Base-by-base conservation (phyloP, 1,140 invertebrate genomes). In the Caenorhabditis briggsae region DNA sequence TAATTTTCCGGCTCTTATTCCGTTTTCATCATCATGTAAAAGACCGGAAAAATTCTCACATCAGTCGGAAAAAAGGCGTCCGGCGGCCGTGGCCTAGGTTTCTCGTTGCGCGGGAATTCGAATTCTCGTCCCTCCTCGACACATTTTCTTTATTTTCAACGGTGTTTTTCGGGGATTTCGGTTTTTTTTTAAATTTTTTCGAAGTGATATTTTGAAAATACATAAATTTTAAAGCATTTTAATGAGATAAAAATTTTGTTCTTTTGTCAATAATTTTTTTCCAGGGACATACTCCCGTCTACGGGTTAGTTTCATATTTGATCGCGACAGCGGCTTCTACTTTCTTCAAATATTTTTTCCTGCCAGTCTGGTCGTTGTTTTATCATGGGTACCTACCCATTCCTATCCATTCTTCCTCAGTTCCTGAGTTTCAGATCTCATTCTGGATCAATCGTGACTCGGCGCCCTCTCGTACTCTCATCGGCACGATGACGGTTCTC, bases 321-420 rank as follows among this genome's bases (percentile, higher is more conserved):
- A 97, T 88, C 95, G 97, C 88, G 97, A 96, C 91, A 97, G 98
- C 96, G 97, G 97, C 92, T 98, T 98, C 95, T 98, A 98, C 94
- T 94, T 98, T 92, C 98, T 98, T 94, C 97, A 98, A 94, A 98
- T 98, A 93, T 98, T 98, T 94, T 97, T 98, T 94, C 97, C 97
- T 90, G 97, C 97, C 93, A 96, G 96, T 93, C 95, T 98, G 93
- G 98, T 98, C 94, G 97, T 98, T 93, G 97, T 98, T 93, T 97
- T 98, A 94, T 97, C 96, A 90, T 98, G 97, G 97, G 86, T 86
- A 43, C 43, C 41, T n/a, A 18, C 5, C 12, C n/a, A 3, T 25
- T 2, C 16, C 9, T 55, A n/a, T 18, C 1, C 11, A 14, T 82
- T 12, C 5, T 9, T 6, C 48, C 74, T 18, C 8, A 25, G 2